A percentile compares a stretch with the other conserved stretches of the same genome.
Evolutionary conservation across 2,888 invertebrate species (phyloP).

Genomic region (Sarcophaga rosellei): DNA sequence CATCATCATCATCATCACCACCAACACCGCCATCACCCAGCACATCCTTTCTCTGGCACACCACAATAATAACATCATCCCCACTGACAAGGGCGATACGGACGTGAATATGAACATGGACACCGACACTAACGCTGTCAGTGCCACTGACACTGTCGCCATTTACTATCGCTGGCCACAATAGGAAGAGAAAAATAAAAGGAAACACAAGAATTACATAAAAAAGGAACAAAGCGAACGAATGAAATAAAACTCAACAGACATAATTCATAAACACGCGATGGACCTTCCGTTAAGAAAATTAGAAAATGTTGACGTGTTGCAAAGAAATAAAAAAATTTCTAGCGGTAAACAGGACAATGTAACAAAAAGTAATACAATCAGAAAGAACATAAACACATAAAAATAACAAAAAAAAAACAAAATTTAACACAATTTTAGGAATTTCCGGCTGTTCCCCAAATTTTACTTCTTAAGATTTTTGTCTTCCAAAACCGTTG

Average conservation of each 20-base stretch:
- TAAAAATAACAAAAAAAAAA: not conserved
- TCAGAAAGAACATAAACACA: not conserved
- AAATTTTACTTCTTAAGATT: not conserved
- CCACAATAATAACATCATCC: not conserved
- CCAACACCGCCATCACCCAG: slow-evolving; percentile 21
- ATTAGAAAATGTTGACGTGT: slow-evolving; percentile 61
- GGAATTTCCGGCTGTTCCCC: slow-evolving; percentile 56
- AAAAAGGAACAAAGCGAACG: not conserved
- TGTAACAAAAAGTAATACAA: too few relatives aligned
- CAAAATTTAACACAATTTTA: slow-evolving; percentile 45
- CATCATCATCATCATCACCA: slow-evolving; percentile 53
- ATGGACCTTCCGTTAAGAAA: slow-evolving; percentile 63
- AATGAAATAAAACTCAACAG: slow-evolving; percentile 42
- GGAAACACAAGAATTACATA: slow-evolving; percentile 7
- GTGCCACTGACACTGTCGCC: slow-evolving; percentile 24
- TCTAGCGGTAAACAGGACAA: not conserved
- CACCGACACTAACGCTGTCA: not conserved
- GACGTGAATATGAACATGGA: slow-evolving; percentile 9
- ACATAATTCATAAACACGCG: slow-evolving; percentile 66
- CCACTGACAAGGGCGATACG: slow-evolving; percentile 6
- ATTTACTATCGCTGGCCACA: slow-evolving; percentile 14
- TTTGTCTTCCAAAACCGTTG: too few relatives aligned
- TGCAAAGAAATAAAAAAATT: slow-evolving; percentile 19
- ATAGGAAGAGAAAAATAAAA: not conserved
- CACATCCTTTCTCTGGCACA: slow-evolving; percentile 14